Evolutionary conservation across 2,888 invertebrate species (phyloP).

Genomic region (Netelia melanura): DNA sequence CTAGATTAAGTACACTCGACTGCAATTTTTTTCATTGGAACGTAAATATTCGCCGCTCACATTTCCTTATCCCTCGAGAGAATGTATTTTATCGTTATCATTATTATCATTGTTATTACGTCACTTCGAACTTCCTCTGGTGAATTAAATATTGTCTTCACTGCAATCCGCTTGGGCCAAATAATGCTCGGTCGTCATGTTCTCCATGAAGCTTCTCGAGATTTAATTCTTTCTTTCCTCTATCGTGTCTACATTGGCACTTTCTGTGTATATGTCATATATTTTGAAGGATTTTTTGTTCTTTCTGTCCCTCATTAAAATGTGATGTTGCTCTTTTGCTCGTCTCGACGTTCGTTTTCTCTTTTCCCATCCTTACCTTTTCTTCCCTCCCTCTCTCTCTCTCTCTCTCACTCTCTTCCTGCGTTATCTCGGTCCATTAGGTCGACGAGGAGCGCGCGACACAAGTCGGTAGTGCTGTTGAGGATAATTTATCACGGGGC

Average conservation of each 20-base stretch:
- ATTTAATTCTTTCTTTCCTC: constrained; percentile 25
- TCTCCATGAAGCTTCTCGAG: constrained; percentile 43
- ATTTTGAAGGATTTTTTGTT: constrained; percentile 32
- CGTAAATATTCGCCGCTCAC: background rate
- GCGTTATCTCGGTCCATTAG: constrained; percentile 72
- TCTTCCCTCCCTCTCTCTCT: background rate
- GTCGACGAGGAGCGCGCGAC: constrained; percentile 65
- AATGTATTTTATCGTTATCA: background rate
- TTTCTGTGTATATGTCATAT: constrained; percentile 42
- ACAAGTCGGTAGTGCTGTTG: constrained; percentile 70
- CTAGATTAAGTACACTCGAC: background rate
- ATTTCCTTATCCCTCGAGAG: background rate
- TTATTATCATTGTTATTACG: constrained; percentile 10
- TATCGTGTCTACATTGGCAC: constrained; percentile 56
- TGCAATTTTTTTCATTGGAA: constrained; percentile 1
- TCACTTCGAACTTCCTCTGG: constrained; percentile 34
- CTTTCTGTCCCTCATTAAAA: constrained; percentile 65
- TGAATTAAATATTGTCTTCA: constrained; percentile 55
- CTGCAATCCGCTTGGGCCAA: constrained; percentile 47
- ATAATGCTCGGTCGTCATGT: constrained; percentile 48
- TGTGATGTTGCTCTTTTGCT: constrained; percentile 62
- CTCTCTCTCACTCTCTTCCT: constrained; percentile 12
- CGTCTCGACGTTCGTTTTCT: constrained; percentile 22
- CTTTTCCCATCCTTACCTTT: constrained; percentile 13
- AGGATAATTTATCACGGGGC: constrained; percentile 73